Evolutionary conservation across 2,113 vertebrate species (phyloP).

Genomic region (Colius striatus): DNA sequence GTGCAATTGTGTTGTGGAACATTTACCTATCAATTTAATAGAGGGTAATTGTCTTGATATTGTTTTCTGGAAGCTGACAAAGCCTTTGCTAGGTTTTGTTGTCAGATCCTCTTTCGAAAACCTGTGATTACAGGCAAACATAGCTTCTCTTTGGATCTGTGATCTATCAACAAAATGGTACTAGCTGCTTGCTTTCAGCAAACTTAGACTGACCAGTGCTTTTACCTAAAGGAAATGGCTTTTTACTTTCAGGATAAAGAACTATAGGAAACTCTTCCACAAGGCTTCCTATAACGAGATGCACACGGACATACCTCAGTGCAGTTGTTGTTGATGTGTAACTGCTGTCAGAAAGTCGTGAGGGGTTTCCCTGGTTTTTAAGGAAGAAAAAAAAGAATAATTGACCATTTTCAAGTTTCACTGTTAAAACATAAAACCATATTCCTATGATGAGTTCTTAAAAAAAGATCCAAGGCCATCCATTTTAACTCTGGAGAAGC

Average conservation of each 20-base stretch:
- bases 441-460: not conserved
- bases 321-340: not conserved
- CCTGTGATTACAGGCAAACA: not conserved
- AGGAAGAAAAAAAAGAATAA: not conserved
- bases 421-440: not conserved
- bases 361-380: not conserved
- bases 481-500: not conserved
- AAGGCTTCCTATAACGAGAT: not conserved
- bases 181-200: not conserved
- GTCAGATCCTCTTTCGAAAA: constrained; percentile 8
- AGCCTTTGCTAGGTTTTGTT: not conserved
- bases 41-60: constrained; percentile 11
- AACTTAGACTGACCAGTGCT: not conserved
- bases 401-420: not conserved
- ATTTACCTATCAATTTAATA: constrained; percentile 26
- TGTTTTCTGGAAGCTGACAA: constrained; percentile 5
- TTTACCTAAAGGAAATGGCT: not conserved
- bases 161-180: not conserved
- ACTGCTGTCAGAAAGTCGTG: not conserved
- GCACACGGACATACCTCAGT: accelerated
- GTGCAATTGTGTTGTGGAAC: not conserved
- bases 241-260: constrained; percentile 35
- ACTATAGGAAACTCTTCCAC: not conserved
- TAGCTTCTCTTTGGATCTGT: not conserved
- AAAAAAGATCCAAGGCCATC: not conserved